A percentile compares a stretch with the other conserved stretches of the same genome.
Evolutionary conservation across 2,888 invertebrate genomes (phyloP).

Genomic region (Cenopis cana): DNA sequence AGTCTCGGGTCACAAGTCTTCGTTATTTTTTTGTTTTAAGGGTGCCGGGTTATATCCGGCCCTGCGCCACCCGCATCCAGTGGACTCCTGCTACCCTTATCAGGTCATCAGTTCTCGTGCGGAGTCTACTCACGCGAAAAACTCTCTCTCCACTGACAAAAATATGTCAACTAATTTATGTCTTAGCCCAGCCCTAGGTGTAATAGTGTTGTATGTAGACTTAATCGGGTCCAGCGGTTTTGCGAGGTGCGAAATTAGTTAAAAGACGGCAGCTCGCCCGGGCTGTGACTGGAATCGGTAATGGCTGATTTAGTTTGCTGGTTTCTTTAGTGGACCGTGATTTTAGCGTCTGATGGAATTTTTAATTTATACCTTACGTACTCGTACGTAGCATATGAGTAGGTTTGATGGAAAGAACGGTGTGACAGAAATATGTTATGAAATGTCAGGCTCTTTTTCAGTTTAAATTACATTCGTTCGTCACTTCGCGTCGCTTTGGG

Average conservation of each 20-base stretch:
- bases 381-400: too few relatives aligned
- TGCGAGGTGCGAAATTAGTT: slow-evolving; percentile 61
- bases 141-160: background rate
- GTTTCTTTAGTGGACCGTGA: background rate
- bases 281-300: slow-evolving; percentile 29
- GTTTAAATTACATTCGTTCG: background rate
- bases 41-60: too few relatives aligned
- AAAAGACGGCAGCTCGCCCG: slow-evolving; percentile 46
- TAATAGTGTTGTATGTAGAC: slow-evolving; percentile 62
- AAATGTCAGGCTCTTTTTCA: background rate
- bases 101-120: too few relatives aligned
- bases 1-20: too few relatives aligned
- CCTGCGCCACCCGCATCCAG: too few relatives aligned
- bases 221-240: slow-evolving; percentile 69
- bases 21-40: too few relatives aligned
- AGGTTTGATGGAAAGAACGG: too few relatives aligned
- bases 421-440: too few relatives aligned
- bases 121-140: too few relatives aligned
- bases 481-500: too few relatives aligned
- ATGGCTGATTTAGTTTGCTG: slow-evolving; percentile 27
- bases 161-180: background rate
- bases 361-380: background rate
- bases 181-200: slow-evolving; percentile 56
- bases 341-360: background rate
- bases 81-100: too few relatives aligned